Conservation (phyloP, 2,888 invertebrate genomes). For the Gerris lacustris region DNA sequence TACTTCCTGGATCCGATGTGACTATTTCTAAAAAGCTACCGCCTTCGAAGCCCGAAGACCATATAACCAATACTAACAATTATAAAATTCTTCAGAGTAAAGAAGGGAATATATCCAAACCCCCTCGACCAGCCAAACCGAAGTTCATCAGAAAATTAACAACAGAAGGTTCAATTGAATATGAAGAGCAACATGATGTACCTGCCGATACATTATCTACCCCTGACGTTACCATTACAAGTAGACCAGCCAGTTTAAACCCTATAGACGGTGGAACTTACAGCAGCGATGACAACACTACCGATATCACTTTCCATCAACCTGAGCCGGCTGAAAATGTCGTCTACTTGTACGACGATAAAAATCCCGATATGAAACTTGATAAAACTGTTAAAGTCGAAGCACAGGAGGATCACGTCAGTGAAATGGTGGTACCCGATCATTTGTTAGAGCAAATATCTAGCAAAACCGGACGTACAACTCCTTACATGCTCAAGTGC, state of each 20-base stretch:
- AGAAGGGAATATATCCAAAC: neutral
- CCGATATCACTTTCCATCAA: neutral
- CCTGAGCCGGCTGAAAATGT: neutral
- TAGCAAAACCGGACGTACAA: neutral
- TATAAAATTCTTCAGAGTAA: neutral
- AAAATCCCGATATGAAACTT: neutral
- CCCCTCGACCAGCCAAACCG: neutral
- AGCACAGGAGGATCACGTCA: neutral
- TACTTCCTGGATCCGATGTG: neutral
- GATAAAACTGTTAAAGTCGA: neutral
- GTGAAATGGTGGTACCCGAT: slow-evolving; percentile 2
- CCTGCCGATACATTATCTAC: neutral
- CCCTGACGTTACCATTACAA: neutral
- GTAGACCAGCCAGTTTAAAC: neutral
- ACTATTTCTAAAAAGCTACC: neutral
- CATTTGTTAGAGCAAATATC: slow-evolving; percentile 4
- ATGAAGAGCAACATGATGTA: neutral
- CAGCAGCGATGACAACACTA: neutral
- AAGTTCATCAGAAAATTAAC: slow-evolving; percentile 3
- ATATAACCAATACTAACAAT: no score
- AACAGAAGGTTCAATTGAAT: neutral
- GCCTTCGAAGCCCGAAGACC: neutral
- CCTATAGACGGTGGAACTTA: neutral
- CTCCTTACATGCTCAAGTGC: slow-evolving; percentile 17
- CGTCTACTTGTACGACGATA: neutral